These are phyloP conservation scores for Tribolium castaneum DNA, from an alignment of 1,140 invertebrate species.

Conservation along the genomic window DNA sequence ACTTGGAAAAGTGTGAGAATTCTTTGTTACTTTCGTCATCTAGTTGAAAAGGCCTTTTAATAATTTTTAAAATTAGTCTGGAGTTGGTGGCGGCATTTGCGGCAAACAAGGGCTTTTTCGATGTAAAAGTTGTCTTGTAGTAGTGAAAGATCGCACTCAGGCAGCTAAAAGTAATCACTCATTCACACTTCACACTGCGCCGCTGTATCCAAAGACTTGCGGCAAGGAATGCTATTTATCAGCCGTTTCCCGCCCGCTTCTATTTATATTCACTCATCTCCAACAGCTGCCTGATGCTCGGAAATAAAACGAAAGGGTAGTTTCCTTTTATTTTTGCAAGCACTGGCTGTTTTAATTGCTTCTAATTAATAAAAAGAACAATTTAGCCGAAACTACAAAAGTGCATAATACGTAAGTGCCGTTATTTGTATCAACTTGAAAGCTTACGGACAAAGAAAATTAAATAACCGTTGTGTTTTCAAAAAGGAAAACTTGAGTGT, in stretches of 20 bases:
- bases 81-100: background rate
- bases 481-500: slow-evolving; percentile 32
- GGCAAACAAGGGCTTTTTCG: background rate
- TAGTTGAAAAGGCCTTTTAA: background rate
- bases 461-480: slow-evolving; percentile 33
- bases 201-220: slow-evolving; percentile 46
- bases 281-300: slow-evolving; percentile 40
- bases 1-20: background rate
- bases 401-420: slow-evolving; percentile 37
- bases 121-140: slow-evolving; percentile 14
- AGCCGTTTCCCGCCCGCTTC: slow-evolving; percentile 39
- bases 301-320: slow-evolving; percentile 47
- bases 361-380: slow-evolving; percentile 46
- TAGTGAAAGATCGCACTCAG: slow-evolving; percentile 39
- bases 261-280: slow-evolving; percentile 47
- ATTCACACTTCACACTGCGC: slow-evolving; percentile 48
- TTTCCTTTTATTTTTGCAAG: slow-evolving; percentile 46
- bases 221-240: slow-evolving; percentile 49
- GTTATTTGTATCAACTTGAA: slow-evolving; percentile 35
- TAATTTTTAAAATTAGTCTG: background rate
- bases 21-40: background rate
- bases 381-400: slow-evolving; percentile 38
- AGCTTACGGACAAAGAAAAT: slow-evolving; percentile 41
- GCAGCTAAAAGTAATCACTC: slow-evolving; percentile 47
- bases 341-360: slow-evolving; percentile 45